phyloP scores from a whole-genome alignment of 2,797 vertebrate species.

The Clamator glandarius region DNA sequence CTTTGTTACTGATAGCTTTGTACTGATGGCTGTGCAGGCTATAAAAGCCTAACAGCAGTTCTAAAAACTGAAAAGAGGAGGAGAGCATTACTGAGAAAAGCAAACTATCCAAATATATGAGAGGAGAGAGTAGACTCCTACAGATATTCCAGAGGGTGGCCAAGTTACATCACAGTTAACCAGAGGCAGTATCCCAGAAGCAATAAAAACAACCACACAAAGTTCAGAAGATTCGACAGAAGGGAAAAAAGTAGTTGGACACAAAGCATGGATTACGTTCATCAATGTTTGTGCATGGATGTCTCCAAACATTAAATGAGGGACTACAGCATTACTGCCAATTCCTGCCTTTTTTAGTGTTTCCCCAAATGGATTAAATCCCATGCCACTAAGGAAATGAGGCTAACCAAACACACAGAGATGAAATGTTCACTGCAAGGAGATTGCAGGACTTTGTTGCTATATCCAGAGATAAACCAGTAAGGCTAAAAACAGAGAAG shows the following conservation, averaged over 20 bases:
- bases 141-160: neutral
- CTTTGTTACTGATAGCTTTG: neutral
- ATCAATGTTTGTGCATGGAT: neutral
- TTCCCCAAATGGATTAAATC: neutral
- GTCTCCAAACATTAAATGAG: neutral
- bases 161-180: neutral
- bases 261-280: neutral
- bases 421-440: neutral
- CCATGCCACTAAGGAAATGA: neutral
- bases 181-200: neutral
- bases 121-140: accelerated
- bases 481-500: neutral
- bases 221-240: neutral
- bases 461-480: neutral
- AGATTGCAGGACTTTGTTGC: neutral
- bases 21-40: neutral
- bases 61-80: neutral
- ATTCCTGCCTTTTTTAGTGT: neutral
- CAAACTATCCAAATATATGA: neutral
- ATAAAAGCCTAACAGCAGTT: neutral
- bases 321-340: neutral
- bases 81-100: neutral
- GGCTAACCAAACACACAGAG: neutral
- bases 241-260: neutral
- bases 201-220: neutral